Evolutionary conservation across 2,113 vertebrate species (phyloP).

Genomic region (Alaudala cheleensis): DNA sequence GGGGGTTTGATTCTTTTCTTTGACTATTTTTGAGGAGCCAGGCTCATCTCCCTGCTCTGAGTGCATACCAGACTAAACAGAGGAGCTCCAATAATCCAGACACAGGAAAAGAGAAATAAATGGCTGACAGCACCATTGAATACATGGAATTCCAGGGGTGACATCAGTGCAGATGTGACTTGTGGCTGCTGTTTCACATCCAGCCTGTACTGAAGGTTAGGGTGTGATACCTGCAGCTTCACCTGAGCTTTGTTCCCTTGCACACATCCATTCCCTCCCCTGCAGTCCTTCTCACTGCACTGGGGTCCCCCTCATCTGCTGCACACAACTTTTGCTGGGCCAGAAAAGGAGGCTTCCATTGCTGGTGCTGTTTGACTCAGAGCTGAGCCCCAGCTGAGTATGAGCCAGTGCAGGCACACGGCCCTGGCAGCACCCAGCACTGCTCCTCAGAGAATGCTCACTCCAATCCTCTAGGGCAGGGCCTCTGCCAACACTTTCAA

Average conservation of each 20-base stretch:
- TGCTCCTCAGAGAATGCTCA: not conserved
- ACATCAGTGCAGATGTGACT: not conserved
- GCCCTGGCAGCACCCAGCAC: not conserved
- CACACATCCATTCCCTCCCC: not conserved
- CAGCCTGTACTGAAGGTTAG: not conserved
- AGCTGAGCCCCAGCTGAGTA: not conserved
- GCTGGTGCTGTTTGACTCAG: not conserved
- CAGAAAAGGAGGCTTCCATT: not conserved
- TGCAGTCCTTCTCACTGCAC: no score
- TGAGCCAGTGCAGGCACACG: not conserved
- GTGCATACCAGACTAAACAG: not conserved
- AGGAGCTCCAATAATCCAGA: not conserved
- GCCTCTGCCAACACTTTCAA: not conserved
- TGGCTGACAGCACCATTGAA: not conserved
- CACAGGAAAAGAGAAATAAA: not conserved
- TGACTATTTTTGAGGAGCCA: not conserved
- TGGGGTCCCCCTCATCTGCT: not conserved
- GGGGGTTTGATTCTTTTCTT: rapidly evolving
- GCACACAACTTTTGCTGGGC: not conserved
- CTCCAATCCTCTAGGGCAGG: not conserved
- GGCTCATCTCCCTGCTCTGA: not conserved
- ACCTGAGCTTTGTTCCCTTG: not conserved
- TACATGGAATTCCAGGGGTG: not conserved
- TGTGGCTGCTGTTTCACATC: not conserved
- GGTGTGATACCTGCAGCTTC: not conserved